Conservation (phyloP, 2,888 invertebrate species). For the Caenorhabditis auriculariae region DNA sequence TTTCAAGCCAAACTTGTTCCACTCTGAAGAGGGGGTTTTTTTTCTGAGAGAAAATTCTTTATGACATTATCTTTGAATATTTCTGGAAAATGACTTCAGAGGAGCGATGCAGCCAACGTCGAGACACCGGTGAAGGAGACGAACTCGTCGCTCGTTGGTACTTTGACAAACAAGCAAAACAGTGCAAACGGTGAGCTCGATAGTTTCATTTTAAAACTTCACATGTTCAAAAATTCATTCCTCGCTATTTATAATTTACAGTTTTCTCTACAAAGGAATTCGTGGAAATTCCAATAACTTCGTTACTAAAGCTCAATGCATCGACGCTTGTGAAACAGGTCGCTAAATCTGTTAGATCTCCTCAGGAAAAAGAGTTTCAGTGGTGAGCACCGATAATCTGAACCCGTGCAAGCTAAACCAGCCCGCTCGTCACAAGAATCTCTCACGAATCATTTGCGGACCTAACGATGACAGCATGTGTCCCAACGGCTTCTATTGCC, state of each 20-base stretch:
- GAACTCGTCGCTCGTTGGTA: slow-evolving; percentile 61
- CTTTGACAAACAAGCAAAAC: slow-evolving; percentile 46
- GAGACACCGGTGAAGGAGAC: slow-evolving; percentile 53
- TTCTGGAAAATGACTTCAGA: slow-evolving; percentile 11
- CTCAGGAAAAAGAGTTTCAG: slow-evolving; percentile 9
- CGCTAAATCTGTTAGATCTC: background rate
- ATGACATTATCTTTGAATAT: background rate
- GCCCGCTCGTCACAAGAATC: slow-evolving; percentile 44
- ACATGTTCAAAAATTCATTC: background rate
- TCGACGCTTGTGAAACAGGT: slow-evolving; percentile 50
- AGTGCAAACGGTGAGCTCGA: slow-evolving; percentile 57
- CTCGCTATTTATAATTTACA: background rate
- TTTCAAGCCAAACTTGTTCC: too few relatives aligned
- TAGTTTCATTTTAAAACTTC: background rate
- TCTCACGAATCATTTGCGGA: slow-evolving; percentile 38
- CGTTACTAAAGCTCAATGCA: slow-evolving; percentile 54
- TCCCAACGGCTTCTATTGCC: slow-evolving; percentile 60
- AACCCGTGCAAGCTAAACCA: slow-evolving; percentile 57
- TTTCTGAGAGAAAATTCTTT: too few relatives aligned
- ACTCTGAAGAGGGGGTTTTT: too few relatives aligned
- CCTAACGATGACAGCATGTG: slow-evolving; percentile 46
- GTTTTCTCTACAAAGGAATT: slow-evolving; percentile 60
- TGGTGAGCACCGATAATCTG: slow-evolving; percentile 20
- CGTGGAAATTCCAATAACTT: slow-evolving; percentile 62
- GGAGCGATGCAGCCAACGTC: slow-evolving; percentile 45